phyloP scores from a whole-genome alignment of 2,113 vertebrate species.

The Otis tarda region DNA sequence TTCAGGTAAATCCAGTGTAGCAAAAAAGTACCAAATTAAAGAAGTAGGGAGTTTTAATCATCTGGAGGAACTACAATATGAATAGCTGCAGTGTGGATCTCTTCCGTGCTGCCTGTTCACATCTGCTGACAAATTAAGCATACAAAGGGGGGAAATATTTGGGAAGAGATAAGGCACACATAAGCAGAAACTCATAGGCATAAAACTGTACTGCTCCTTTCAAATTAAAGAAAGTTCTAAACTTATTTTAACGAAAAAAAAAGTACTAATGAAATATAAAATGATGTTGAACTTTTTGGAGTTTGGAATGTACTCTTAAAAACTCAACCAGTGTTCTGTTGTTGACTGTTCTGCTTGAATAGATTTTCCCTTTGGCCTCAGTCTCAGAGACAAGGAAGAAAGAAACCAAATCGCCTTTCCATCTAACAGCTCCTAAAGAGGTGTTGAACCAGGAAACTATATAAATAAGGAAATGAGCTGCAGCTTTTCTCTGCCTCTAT shows the following conservation, averaged over 20 bases:
- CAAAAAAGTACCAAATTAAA: not conserved
- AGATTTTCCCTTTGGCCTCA: not conserved
- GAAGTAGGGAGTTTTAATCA: not conserved
- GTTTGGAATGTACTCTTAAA: not conserved
- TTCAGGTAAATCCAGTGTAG: not conserved
- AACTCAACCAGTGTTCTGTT: not conserved
- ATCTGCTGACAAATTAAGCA: not conserved
- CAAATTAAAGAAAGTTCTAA: not conserved
- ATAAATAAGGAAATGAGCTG: constrained; percentile 31
- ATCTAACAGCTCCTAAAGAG: not conserved
- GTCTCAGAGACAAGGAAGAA: not conserved
- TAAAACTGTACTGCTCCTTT: not conserved
- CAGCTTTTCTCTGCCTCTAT: not conserved
- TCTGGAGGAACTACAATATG: not conserved
- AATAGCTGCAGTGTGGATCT: not conserved
- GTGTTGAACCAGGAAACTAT: not conserved
- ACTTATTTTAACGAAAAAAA: not conserved
- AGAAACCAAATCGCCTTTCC: not conserved
- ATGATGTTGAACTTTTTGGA: not conserved
- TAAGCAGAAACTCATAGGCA: not conserved
- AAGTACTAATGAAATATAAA: not conserved
- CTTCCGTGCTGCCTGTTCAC: not conserved
- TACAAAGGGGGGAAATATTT: not conserved
- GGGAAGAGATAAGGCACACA: not conserved
- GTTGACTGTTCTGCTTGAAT: not conserved